Base-by-base conservation (phyloP, 2,113 vertebrate species). In the Zosterops pallidus region DNA sequence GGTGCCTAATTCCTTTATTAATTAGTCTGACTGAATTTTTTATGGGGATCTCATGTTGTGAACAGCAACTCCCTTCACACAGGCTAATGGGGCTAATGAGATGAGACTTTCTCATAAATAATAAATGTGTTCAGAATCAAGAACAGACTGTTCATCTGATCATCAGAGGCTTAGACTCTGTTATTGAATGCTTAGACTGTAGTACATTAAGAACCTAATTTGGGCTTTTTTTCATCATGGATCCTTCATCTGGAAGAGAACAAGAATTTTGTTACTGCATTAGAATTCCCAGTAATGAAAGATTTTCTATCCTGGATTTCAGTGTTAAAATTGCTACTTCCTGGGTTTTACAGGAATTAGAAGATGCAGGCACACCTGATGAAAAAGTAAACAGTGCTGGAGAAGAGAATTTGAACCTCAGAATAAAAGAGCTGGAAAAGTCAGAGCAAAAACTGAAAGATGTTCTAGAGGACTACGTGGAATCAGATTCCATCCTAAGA, bases 91-190 rank as follows among this genome's bases (percentile, higher is more conserved):
- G 44, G 47, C n/a, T 39, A 64, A 39, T 87, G 96, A 92, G 97
- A 97, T 89, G 64, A 81, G 42, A 95, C 65, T 65, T 33, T 22
- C 89, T 94, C 86, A 94, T 98, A 76, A 97, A 98, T 98, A 97
- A 98, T 95, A 79, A 92, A 90, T 89, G 22, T 65, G 33, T 92
- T 95, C 57, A 67, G 83, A 67, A 59, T 65, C 14, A 31, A 78
- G 72, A 87, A 86, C 39, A 78, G 89, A 71, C 59, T 85, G 29
- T 62, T 94, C 77, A 94, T 93, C 85, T 62, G 75, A 89, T 75
- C 94, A 55, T 63, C 83, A 86, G 90, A 87, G 70, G 76, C 89
- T 87, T 70, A 57, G 17, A 12, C 29, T 53, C 3, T 55, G 41
- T 80, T 63, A 47, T 3, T 74, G 39, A 13, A 14, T 77, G 18